Evolutionary conservation across 1,140 invertebrate genomes (phyloP).

Genomic region (Drosophila sproati): DNA sequence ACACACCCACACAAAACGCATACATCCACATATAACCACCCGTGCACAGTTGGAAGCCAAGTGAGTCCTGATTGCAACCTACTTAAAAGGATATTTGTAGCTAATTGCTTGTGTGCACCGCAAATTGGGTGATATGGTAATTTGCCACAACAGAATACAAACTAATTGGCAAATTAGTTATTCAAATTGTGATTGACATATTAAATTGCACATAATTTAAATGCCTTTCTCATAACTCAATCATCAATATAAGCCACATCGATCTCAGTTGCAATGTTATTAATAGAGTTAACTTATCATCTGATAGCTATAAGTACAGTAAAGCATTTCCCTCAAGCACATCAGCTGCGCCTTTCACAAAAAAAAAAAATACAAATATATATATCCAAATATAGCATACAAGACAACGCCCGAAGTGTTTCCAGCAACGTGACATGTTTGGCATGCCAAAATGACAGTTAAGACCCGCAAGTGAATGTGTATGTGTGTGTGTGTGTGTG

Average conservation of each 20-base stretch:
- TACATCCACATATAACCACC: neutral
- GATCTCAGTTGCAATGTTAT: slow-evolving; percentile 24
- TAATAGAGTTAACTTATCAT: slow-evolving; percentile 63
- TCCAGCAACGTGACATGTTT: slow-evolving; percentile 59
- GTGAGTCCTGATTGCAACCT: slow-evolving; percentile 49
- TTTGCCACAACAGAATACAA: slow-evolving; percentile 15
- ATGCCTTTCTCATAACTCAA: slow-evolving; percentile 12
- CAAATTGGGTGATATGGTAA: slow-evolving; percentile 16
- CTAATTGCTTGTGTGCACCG: slow-evolving; percentile 42
- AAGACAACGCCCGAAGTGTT: slow-evolving; percentile 31
- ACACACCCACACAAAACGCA: neutral
- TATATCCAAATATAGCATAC: neutral
- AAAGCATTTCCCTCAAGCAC: slow-evolving; percentile 18
- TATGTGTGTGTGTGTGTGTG: slow-evolving; percentile 19
- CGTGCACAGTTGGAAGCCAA: slow-evolving; percentile 23
- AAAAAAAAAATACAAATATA: slow-evolving; percentile 22
- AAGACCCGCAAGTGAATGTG: slow-evolving; percentile 32
- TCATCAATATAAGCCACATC: slow-evolving; percentile 6
- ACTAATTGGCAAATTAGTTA: slow-evolving; percentile 15
- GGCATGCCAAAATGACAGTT: slow-evolving; percentile 69
- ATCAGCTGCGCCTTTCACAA: slow-evolving; percentile 13
- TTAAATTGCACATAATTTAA: slow-evolving; percentile 14
- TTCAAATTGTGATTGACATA: slow-evolving; percentile 14
- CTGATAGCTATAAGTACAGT: slow-evolving; percentile 28
- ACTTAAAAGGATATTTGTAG: slow-evolving; percentile 45